phyloP scores from a whole-genome alignment of 2,113 vertebrate genomes.

The Dasyprocta punctata region DNA sequence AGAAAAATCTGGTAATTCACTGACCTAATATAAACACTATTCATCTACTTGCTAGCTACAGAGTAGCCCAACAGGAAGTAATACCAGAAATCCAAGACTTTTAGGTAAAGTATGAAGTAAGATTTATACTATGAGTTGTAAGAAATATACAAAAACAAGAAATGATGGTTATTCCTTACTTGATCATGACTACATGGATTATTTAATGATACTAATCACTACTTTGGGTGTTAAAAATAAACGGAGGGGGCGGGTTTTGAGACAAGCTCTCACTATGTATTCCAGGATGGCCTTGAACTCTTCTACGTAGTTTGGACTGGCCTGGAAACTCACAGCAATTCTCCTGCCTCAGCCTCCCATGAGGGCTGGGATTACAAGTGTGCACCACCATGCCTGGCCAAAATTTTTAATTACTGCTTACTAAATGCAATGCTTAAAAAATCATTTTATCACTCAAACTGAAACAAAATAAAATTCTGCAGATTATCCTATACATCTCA shows the following conservation, averaged over 20 bases:
- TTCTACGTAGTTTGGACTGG: neutral
- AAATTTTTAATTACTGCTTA: neutral
- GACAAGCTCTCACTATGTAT: neutral
- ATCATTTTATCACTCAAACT: constrained; percentile 26
- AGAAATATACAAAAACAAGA: constrained; percentile 3
- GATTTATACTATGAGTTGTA: neutral
- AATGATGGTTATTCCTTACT: constrained; percentile 50
- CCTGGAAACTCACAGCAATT: neutral
- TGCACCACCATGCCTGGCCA: neutral
- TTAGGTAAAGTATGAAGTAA: constrained; percentile 16
- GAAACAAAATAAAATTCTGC: constrained; percentile 49
- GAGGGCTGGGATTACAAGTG: neutral
- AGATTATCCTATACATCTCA: constrained; percentile 38
- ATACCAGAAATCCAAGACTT: neutral
- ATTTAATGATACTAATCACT: constrained; percentile 35
- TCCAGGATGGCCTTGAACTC: neutral
- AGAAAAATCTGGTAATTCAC: constrained; percentile 15
- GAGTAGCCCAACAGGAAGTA: neutral
- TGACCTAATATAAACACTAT: constrained; percentile 22
- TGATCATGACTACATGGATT: neutral
- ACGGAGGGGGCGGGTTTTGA: neutral
- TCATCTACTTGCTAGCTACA: constrained; percentile 14
- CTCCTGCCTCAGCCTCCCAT: neutral
- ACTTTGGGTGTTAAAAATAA: neutral
- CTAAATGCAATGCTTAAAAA: constrained; percentile 24